phyloP scores from a whole-genome alignment of 2,113 vertebrate genomes.

The Sclerurus mexicanus region DNA sequence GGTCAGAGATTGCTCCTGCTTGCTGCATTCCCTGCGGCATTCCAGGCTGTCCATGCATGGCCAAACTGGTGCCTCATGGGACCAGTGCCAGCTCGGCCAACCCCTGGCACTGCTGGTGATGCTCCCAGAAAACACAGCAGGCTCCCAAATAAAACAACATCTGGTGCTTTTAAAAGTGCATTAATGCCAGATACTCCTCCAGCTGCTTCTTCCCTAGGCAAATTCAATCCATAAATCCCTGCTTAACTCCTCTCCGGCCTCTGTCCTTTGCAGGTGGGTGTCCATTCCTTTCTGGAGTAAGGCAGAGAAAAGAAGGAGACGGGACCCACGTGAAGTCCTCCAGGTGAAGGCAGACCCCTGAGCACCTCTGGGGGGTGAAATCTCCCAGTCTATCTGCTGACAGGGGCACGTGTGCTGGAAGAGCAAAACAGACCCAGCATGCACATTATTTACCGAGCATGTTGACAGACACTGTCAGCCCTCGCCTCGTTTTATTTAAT shows the following conservation, averaged over 20 bases:
- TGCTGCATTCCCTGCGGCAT: not conserved
- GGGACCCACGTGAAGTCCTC: not conserved
- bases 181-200: not conserved
- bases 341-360: not conserved
- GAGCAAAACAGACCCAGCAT: not conserved
- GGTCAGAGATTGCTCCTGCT: not conserved
- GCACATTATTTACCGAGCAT: not conserved
- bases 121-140: not conserved
- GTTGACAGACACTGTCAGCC: not conserved
- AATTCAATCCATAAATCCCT: not conserved
- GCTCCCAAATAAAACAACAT: not conserved
- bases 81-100: not conserved
- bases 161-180: not conserved
- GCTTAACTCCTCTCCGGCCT: not conserved
- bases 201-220: not conserved
- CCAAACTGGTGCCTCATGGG: accelerated
- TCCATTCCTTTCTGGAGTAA: not conserved
- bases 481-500: not conserved
- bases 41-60: not conserved
- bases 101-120: not conserved
- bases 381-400: not conserved
- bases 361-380: not conserved
- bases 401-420: not conserved
- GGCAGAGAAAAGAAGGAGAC: not conserved
- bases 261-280: not conserved